phyloP scores from a whole-genome alignment of 2,888 invertebrate genomes.

The Aspidiotus rigidus region DNA sequence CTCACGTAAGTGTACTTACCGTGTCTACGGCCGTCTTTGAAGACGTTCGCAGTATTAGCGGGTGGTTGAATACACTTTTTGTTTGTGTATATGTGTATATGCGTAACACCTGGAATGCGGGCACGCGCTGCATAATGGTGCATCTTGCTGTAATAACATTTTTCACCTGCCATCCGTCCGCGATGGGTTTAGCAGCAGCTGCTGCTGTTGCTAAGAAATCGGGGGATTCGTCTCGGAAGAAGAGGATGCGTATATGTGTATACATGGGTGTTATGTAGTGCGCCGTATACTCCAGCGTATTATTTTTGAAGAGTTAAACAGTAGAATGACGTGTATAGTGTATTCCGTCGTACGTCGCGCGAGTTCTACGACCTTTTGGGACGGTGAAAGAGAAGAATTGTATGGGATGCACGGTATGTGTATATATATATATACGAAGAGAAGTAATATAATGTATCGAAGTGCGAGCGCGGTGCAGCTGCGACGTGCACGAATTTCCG shows the following conservation, averaged over 20 bases:
- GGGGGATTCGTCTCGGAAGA: background rate
- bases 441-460: no score
- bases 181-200: background rate
- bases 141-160: background rate
- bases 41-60: constrained; percentile 6
- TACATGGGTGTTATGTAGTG: constrained; percentile 1
- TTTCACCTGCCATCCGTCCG: constrained; percentile 8
- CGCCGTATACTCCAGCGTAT: background rate
- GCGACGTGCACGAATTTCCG: constrained; percentile 2
- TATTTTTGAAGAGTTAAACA: background rate
- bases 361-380: background rate
- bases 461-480: background rate
- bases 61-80: background rate
- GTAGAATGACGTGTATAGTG: background rate
- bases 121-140: constrained; percentile 12
- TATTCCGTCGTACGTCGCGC: constrained; percentile 1
- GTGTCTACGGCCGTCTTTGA: background rate
- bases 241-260: constrained; percentile 3
- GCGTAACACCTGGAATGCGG: constrained; percentile 13
- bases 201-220: constrained; percentile 4
- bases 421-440: background rate
- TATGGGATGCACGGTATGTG: background rate
- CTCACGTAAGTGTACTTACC: no score
- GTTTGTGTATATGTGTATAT: background rate
- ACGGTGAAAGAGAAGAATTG: background rate